Evolutionary conservation across 2,797 vertebrate species (phyloP), one percentile per base, ranked within the genome.

Genomic region (Aeoliscus strigatus): DNA sequence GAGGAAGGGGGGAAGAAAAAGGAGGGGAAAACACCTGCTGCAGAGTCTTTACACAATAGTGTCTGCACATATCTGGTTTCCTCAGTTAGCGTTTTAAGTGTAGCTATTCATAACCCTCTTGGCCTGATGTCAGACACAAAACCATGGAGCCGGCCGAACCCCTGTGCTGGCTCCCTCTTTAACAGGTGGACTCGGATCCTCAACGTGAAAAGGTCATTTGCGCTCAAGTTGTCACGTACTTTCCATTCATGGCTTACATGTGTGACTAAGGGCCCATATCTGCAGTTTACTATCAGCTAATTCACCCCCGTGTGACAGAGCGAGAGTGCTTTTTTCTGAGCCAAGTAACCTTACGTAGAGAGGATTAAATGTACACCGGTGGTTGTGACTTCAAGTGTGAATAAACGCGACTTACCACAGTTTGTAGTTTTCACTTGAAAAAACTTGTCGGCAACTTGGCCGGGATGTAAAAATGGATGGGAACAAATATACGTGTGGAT

Each of bases 161-260:
- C 26, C 24, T 30, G 15, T 10, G 8, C 60, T 48, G 36, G 33
- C 52, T 38, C 44, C 2, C 27, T 16, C 30, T 39, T 48, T 45
- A 55, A 76, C 77, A 77, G 70, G 70, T 79, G 66, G 59, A 52
- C 60, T 60, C 39, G 14, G 43, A 37, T 48, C 53, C 24, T 23
- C 47, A 27, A 21, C 18, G 5, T 16, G 48, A 16, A 62, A 75
- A 77, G 75, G 75, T 69, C 70, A 70, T 9, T 47, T 31, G 18
- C 36, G 47, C 43, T 51, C 45, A 41, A 3, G 18, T 21, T 6
- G 18, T 21, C 18, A 21, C 18, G 6, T 53, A 33, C 14, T 70
- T 72, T 66, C 70, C 15, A 2, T 48, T 39, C 6, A 5, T 6
- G 35, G 29, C 39, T 40, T 26, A 35, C 44, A 46, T 2, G 35